These are phyloP conservation scores for Emydocephalus ijimae DNA, from an alignment of 2,113 vertebrate species.

Conservation along the genomic window DNA sequence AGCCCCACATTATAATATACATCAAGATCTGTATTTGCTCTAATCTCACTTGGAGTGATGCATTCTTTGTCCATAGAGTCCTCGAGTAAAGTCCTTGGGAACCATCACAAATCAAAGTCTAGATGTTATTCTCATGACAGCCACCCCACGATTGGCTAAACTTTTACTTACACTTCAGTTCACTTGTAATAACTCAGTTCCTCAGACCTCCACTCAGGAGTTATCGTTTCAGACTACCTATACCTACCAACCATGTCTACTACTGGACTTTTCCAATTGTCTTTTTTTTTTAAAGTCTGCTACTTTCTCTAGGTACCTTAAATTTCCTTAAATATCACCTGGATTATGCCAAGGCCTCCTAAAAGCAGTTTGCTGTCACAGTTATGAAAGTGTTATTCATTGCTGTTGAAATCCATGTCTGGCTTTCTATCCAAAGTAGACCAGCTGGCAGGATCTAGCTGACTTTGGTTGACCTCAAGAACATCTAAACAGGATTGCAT, in stretches of 20 bases:
- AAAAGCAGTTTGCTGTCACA: neutral
- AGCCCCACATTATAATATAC: neutral
- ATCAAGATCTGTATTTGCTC: neutral
- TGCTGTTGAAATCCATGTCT: neutral
- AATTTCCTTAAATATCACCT: neutral
- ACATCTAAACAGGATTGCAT: neutral
- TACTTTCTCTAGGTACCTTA: neutral
- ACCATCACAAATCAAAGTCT: neutral
- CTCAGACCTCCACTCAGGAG: neutral
- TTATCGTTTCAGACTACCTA: neutral
- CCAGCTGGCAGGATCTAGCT: neutral
- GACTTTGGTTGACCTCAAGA: neutral
- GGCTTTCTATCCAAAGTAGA: neutral
- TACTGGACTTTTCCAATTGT: neutral
- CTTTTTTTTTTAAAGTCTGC: neutral
- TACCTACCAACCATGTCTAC: neutral
- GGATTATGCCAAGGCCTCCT: neutral
- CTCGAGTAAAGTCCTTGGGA: neutral
- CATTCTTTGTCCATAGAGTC: neutral
- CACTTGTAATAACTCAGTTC: neutral
- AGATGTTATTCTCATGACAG: neutral
- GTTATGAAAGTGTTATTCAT: neutral
- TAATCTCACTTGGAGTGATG: neutral
- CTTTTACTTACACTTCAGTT: neutral
- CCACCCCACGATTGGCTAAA: neutral